These are phyloP conservation scores for Metellina segmentata DNA, from an alignment of 2,888 invertebrate genomes.

Conservation along the genomic window DNA sequence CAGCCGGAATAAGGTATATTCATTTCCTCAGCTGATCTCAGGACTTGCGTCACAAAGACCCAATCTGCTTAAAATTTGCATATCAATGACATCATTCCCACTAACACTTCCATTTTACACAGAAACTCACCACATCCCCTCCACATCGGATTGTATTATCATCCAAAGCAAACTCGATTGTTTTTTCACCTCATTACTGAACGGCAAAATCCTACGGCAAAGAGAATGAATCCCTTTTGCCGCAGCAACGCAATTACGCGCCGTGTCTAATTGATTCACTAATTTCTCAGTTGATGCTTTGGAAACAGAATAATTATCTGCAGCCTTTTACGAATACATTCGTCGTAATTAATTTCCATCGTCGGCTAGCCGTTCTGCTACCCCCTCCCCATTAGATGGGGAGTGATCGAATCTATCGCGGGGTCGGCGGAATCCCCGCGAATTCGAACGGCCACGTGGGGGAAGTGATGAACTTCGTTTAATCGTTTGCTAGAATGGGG, in stretches of 20 bases:
- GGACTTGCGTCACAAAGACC: background rate
- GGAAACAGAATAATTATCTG: slow-evolving; percentile 56
- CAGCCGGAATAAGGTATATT: background rate
- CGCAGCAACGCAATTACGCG: background rate
- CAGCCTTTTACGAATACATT: slow-evolving; percentile 53
- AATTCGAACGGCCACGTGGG: background rate
- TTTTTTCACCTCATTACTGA: background rate
- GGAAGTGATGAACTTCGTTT: slow-evolving; percentile 49
- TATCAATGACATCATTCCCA: background rate
- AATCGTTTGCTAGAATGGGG: slow-evolving; percentile 19
- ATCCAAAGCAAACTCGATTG: background rate
- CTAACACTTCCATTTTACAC: background rate
- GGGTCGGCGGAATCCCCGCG: slow-evolving; percentile 1
- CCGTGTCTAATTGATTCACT: slow-evolving; percentile 54
- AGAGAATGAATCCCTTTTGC: background rate
- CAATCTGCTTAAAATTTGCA: background rate
- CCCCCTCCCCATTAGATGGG: background rate
- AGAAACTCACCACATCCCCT: background rate
- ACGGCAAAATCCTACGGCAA: background rate
- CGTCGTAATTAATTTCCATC: slow-evolving; percentile 56
- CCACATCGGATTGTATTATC: background rate
- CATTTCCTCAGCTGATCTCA: background rate
- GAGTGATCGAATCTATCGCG: slow-evolving; percentile 34
- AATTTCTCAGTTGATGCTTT: slow-evolving; percentile 43
- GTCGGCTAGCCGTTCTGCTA: background rate